A percentile compares a stretch with the other conserved stretches of the same genome.
phyloP scores from a whole-genome alignment of 2,113 vertebrate genomes.

The Brachionichthys hirsutus region DNA sequence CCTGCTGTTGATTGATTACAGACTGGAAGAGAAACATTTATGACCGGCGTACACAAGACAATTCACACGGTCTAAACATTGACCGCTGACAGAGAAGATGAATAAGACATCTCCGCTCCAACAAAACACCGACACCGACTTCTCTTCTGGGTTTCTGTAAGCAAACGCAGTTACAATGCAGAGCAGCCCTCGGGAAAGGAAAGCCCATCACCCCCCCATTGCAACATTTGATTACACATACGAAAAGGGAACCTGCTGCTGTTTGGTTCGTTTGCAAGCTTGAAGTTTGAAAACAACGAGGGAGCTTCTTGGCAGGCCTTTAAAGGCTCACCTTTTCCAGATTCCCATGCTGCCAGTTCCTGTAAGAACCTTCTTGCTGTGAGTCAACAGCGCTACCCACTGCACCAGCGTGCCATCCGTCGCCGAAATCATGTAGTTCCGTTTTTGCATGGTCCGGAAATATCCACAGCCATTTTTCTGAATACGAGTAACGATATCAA shows the following conservation, averaged over 20 bases:
- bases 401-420: no score
- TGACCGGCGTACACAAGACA: slow-evolving; percentile 40
- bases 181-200: slow-evolving; percentile 2
- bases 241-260: background rate
- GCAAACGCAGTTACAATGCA: background rate
- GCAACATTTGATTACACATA: slow-evolving; percentile 8
- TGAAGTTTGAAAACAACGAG: background rate
- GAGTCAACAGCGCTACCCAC: no score
- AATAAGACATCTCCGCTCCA: slow-evolving; percentile 18
- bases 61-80: slow-evolving; percentile 38
- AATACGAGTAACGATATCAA: no score
- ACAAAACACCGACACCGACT: slow-evolving; percentile 10
- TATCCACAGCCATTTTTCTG: no score
- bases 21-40: slow-evolving; percentile 32
- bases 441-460: no score
- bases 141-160: slow-evolving; percentile 17
- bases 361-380: no score
- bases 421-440: no score
- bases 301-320: background rate
- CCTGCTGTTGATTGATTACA: slow-evolving; percentile 57
- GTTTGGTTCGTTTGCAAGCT: background rate
- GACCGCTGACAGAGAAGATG: slow-evolving; percentile 18
- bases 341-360: no score
- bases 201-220: slow-evolving; percentile 21
- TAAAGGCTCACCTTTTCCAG: no score